Base-by-base conservation (phyloP, 2,797 vertebrate genomes). In the Chiroxiphia lanceolata region DNA sequence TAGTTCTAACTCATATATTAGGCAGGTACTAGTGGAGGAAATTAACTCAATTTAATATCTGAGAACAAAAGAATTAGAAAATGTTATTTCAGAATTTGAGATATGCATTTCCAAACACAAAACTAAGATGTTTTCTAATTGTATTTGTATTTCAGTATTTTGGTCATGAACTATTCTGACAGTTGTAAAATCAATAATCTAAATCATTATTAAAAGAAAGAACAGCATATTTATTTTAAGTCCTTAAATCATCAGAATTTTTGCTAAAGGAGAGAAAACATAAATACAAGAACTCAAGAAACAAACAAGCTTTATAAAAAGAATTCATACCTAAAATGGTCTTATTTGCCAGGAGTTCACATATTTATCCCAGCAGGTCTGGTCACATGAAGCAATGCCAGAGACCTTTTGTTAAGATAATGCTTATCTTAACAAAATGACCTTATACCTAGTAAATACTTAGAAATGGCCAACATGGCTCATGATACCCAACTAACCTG, bases 1-100 rank as follows among this genome's bases (percentile, higher is more conserved):
- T 69, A 63, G 51, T 70, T 59, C 54, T 61, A 47, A n/a, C 22
- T 85, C 36, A 86, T 65, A 47, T 74, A 72, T 94, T 92, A 97
- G 84, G 72, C 27, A 50, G 48, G 27, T 56, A 42, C 7, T 48
- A 80, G 42, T 53, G 63, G 47, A 60, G 74, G 78, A 95, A 96
- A 95, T 54, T 15, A 70, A 91, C 89, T 74, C 25, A 70, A 92
- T 93, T 85, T 78, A 89, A 83, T 83, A 84, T 67, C 63, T 87
- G 85, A 94, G 48, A 95, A 95, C 87, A 96, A 95, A 95, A 80
- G 23, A 96, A 95, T 95, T 93, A 85, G 90, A 91, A 96, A 95
- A 79, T 60, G 84, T 96, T 82, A 93, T 91, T 96, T 97, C 86
- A 92, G 93, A 95, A 89, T 90, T 91, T 95, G 60, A 90, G 71